Conservation (phyloP, 2,888 invertebrate species). For the Drosophila demipolita region DNA sequence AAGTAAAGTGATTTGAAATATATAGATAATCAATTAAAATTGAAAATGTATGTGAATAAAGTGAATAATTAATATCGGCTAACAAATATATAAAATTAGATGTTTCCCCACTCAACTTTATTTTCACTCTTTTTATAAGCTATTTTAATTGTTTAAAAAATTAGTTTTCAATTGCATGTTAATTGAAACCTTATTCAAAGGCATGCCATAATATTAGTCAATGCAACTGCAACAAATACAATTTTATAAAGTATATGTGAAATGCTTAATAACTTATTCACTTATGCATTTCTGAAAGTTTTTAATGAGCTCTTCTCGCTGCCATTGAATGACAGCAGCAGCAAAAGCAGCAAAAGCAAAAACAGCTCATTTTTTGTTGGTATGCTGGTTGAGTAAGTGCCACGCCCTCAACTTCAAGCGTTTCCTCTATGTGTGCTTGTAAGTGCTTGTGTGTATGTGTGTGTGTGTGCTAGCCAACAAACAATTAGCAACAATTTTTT, state of each 20-base stretch:
- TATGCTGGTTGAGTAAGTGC: conserved; percentile 66
- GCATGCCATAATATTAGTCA: conserved; percentile 49
- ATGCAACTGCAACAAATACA: conserved; percentile 11
- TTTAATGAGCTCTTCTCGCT: conserved; percentile 55
- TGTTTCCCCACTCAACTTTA: neutral
- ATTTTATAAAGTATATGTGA: conserved; percentile 20
- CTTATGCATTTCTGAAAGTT: conserved; percentile 54
- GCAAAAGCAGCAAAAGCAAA: conserved; percentile 17
- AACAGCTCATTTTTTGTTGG: conserved; percentile 18
- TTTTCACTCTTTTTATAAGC: neutral
- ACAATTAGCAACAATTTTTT: conserved; percentile 63
- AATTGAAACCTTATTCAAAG: conserved; percentile 15
- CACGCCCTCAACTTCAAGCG: conserved; percentile 30
- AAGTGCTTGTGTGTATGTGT: conserved; percentile 2
- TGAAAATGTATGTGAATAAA: neutral
- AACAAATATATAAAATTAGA: neutral
- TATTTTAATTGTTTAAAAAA: neutral
- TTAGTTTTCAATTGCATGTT: conserved; percentile 23
- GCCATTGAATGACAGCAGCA: conserved; percentile 41
- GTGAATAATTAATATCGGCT: neutral
- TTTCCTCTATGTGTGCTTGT: conserved; percentile 10
- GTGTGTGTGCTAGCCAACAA: conserved; percentile 41
- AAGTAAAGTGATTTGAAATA: neutral
- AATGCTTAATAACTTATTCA: conserved; percentile 51
- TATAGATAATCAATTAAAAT: neutral